phyloP scores from a whole-genome alignment of 2,797 vertebrate genomes.

The Clarias fuscus region DNA sequence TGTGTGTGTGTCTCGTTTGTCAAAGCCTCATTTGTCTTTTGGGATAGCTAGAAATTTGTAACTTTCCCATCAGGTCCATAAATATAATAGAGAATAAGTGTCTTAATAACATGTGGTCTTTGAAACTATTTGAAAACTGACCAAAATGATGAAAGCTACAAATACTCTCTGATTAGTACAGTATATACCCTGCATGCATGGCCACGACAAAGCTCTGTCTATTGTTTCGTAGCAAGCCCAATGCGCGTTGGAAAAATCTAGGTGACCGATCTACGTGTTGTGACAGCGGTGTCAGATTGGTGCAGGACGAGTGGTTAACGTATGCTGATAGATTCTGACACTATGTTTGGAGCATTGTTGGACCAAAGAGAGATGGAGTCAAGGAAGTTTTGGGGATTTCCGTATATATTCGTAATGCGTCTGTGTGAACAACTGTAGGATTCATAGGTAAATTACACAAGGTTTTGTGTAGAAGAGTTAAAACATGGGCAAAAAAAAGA shows the following conservation, averaged over 20 bases:
- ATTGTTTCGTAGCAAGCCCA: background rate
- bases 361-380: background rate
- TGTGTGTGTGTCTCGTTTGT: no score
- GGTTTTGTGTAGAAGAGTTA: background rate
- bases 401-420: background rate
- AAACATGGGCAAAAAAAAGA: background rate
- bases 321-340: conserved; percentile 33
- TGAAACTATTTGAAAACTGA: background rate
- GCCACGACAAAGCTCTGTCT: conserved; percentile 7
- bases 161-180: background rate
- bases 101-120: background rate
- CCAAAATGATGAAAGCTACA: background rate
- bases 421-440: background rate
- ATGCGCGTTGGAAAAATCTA: conserved; percentile 4
- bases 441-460: background rate
- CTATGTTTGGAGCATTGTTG: conserved; percentile 17
- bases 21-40: no score
- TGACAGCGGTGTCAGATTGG: conserved; percentile 28
- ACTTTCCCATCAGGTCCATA: background rate
- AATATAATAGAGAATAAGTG: background rate
- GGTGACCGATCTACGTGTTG: conserved; percentile 20
- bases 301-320: conserved; percentile 25
- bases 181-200: background rate
- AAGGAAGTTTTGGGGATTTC: background rate
- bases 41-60: background rate